Conservation (phyloP, 2,888 invertebrate genomes). For the Limenitis camilla region DNA sequence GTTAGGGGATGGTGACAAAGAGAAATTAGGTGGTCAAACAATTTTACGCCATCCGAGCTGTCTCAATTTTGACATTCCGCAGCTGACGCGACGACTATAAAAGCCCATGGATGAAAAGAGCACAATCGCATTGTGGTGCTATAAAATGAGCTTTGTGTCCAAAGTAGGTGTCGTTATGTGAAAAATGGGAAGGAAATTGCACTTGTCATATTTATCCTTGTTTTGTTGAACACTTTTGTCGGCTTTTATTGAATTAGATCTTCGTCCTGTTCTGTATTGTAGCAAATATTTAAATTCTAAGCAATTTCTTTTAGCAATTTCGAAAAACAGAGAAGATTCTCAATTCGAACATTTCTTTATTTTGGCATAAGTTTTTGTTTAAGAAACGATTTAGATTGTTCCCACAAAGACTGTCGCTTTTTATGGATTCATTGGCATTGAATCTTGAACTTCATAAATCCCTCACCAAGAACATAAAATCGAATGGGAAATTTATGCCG, state of each 20-base stretch:
- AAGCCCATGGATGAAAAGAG: constrained; percentile 67
- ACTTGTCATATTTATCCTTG: constrained; percentile 54
- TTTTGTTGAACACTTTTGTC: constrained; percentile 6
- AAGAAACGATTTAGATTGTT: too few species aligned
- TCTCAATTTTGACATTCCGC: constrained; percentile 62
- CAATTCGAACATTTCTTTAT: too few species aligned
- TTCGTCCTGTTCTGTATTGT: neutral
- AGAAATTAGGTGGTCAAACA: constrained; percentile 7
- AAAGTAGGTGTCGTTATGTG: constrained; percentile 59
- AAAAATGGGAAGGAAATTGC: constrained; percentile 68
- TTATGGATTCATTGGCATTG: too few species aligned
- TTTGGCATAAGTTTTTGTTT: too few species aligned
- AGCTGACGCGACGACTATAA: constrained; percentile 65
- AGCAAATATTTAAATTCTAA: too few species aligned
- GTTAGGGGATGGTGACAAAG: neutral
- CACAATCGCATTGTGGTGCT: constrained; percentile 68
- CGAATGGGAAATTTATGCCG: too few species aligned
- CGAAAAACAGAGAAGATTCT: too few species aligned
- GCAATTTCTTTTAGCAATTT: too few species aligned
- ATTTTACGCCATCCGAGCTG: constrained; percentile 35
- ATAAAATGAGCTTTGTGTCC: constrained; percentile 68
- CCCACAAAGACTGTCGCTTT: too few species aligned
- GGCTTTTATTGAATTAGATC: constrained; percentile 3
- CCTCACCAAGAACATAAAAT: too few species aligned
- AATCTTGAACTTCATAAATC: too few species aligned